Base-by-base conservation (phyloP, 30 jellyfish, hydroid and myxozoan species). In the Haliclystus octoradiatus region DNA sequence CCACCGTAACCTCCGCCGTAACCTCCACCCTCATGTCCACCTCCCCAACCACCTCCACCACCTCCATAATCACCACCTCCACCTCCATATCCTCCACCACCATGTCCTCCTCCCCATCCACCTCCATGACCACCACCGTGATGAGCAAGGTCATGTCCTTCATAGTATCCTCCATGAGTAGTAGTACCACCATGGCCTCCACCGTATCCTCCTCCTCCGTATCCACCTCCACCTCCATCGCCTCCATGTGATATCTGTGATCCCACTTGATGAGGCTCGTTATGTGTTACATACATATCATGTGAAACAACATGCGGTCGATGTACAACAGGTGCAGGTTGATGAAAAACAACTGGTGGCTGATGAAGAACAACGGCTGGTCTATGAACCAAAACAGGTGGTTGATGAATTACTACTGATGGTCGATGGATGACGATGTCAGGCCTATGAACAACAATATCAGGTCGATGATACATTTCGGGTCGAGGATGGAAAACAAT, bases 311-410 rank as follows among this genome's bases (percentile, higher is more conserved):
- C 57, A 13, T 64, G 50, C 0, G 98, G 98, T 62, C 77, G 95
- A 34, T 89, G 98, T 24, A 89, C 91, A 35, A 34, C 63, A 19
- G 98, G 98, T 52, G 92, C 84, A 60, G 98, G 98, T 15, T 95
- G 81, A 53, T 89, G 66, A 61, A 89, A 89, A 7, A 89, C 95
- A 31, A 89, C 98, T 3, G 98, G 98, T n/a, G n/a, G n/a, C n/a
- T n/a, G n/a, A n/a, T n/a, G n/a, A 50, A 80, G 81, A 49, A 88
- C 84, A 27, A 88, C 97, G 12, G 97, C 94, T 62, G 97, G 97
- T 34, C 97, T 60, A 52, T 88, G 97, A 15, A 88, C 97, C 76
- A 88, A 60, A 14, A 88, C 97, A 32, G 97, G 97, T 31, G 98
- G 98, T 53, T 89, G 98, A 62, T 89, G 98, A 61, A 81, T 81